Evolutionary conservation across 2,113 vertebrate species (phyloP).

Genomic region (Mastomys natalensis): DNA sequence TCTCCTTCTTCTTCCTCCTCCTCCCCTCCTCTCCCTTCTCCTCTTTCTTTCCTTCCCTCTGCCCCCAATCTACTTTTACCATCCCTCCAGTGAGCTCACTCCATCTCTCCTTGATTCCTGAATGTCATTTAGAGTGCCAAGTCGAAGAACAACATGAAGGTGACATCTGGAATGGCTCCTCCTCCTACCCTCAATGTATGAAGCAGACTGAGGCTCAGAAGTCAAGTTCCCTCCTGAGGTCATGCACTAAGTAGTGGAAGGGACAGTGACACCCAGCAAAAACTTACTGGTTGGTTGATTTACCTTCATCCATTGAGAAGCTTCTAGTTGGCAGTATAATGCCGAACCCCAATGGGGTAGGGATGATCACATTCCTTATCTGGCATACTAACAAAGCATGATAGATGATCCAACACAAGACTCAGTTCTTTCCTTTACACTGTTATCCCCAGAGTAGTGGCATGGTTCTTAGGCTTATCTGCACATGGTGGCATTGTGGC

Average conservation of each 20-base stretch:
- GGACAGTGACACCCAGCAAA: neutral
- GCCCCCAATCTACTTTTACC: neutral
- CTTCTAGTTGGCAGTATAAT: constrained; percentile 10
- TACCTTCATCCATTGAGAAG: neutral
- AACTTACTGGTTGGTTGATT: neutral
- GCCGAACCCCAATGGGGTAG: neutral
- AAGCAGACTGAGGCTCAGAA: neutral
- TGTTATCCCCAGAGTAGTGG: neutral
- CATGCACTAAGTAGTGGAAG: neutral
- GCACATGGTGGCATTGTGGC: neutral
- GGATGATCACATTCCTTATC: neutral
- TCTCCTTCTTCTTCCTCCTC: too few relatives aligned
- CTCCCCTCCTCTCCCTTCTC: too few relatives aligned
- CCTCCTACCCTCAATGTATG: neutral
- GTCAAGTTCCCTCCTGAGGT: neutral
- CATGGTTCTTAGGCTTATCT: neutral
- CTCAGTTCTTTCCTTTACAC: neutral
- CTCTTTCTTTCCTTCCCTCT: neutral
- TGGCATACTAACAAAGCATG: neutral
- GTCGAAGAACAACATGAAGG: neutral
- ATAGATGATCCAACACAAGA: neutral
- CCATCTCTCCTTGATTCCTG: neutral
- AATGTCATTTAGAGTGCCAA: neutral
- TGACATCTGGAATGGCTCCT: neutral
- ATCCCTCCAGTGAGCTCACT: neutral